Base-by-base conservation (phyloP, 2,797 vertebrate species). In the Pipistrellus pipistrellus region DNA sequence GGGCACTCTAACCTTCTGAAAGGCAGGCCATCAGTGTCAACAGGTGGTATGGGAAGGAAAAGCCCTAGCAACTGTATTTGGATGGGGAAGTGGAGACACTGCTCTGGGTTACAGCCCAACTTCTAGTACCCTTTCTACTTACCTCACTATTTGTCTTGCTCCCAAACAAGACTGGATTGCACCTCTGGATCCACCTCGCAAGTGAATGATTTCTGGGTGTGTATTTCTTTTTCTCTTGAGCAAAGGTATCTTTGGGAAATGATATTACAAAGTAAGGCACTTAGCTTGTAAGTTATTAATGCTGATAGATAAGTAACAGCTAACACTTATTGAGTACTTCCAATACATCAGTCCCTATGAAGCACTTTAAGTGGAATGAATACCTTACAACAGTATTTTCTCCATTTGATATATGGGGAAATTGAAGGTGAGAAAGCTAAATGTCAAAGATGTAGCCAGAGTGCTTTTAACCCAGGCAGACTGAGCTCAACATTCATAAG, bases 371-470 rank as follows among this genome's bases (percentile, higher is more conserved):
- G 20, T 57, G 10, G n/a, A 75, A 41, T 85, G n/a, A 71, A 41
- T 85, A 73, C 48, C 38, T 88, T 88, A 59, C 32, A 85, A 57
- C 8, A 72, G 18, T 59, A 48, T 88, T 68, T 35, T 64, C 25
- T 94, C 44, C 21, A 85, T 82, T 83, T 90, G 62, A 76, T 48
- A 66, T 13, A 85, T n/a, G 44, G 94, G 85, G 59, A 94, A 72
- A 80, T 6, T 46, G 46, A 95, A 73, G 27, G 51, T 10, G 30
- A 69, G 72, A 89, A 44, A 72, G 6, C 6, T 59, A 89, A 85
- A 62, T 35, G 69, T 59, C 85, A 87, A 85, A 75, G 17, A 75
- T 0, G 12, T 7, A 90, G 20, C 25, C 27, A 32, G 17, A 30
- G 30, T 75, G 41, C 32, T 73, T n/a, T 89, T 18, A 55, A 57